phyloP scores from a whole-genome alignment of 2,113 vertebrate genomes.

The Archocentrus centrarchus region DNA sequence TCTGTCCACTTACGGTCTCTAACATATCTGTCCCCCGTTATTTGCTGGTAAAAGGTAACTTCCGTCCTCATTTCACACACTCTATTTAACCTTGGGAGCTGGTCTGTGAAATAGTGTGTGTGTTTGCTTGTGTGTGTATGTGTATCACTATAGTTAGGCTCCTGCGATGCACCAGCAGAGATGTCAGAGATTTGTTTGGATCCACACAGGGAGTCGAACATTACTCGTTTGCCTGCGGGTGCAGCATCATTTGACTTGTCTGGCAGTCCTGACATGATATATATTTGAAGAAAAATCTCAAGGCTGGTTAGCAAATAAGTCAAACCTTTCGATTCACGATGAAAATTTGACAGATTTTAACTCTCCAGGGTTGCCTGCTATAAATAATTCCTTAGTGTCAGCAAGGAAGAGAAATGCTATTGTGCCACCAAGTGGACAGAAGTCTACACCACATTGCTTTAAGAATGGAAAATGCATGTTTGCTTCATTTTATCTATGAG shows the following conservation, averaged over 20 bases:
- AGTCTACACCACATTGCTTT: slow-evolving; percentile 20
- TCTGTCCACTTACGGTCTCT: background rate
- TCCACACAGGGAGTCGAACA: background rate
- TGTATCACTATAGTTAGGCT: background rate
- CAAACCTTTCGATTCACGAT: background rate
- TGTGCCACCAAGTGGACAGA: slow-evolving; percentile 71
- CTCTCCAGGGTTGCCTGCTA: background rate
- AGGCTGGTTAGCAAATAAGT: background rate
- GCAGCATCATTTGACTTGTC: slow-evolving; percentile 1
- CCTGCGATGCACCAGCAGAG: background rate
- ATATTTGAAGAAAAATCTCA: background rate
- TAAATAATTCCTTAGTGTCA: background rate
- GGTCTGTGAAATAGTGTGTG: background rate
- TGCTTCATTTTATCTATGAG: background rate
- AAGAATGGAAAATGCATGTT: background rate
- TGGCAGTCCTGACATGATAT: background rate
- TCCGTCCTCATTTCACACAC: slow-evolving; percentile 6
- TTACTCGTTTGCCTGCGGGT: background rate
- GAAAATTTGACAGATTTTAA: background rate
- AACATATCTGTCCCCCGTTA: background rate
- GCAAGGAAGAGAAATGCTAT: slow-evolving; percentile 32
- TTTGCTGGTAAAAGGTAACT: slow-evolving; percentile 4
- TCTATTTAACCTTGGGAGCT: slow-evolving; percentile 6
- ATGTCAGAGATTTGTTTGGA: slow-evolving; percentile 9
- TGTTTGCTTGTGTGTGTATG: slow-evolving; percentile 3